Percentiles rank a stretch among this genome's conserved stretches.
These are phyloP conservation scores for Pseudorectes ferrugineus DNA, from an alignment of 2,113 vertebrate genomes.

Conservation along the genomic window DNA sequence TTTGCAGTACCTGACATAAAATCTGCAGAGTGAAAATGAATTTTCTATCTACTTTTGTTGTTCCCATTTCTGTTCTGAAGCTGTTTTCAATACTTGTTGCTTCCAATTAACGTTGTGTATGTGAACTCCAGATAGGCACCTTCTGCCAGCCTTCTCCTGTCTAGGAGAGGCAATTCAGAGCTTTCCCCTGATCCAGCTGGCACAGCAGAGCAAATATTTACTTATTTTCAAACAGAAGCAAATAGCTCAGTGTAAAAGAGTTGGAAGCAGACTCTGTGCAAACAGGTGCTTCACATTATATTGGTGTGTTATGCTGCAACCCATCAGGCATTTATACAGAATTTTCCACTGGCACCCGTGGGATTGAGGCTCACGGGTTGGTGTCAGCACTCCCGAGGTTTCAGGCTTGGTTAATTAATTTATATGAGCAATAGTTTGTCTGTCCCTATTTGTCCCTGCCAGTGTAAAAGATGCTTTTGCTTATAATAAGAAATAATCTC, in stretches of 20 bases:
- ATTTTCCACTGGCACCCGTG: background rate
- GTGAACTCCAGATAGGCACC: background rate
- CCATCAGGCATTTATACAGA: background rate
- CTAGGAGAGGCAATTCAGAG: background rate
- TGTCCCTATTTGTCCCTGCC: background rate
- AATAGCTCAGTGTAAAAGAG: background rate
- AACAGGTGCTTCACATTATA: background rate
- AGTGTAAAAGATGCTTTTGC: background rate
- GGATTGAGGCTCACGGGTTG: background rate
- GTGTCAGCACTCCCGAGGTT: background rate
- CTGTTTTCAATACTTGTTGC: background rate
- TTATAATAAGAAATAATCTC: background rate
- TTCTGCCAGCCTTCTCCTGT: conserved; percentile 14
- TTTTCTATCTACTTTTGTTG: background rate
- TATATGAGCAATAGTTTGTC: background rate
- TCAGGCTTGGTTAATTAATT: background rate
- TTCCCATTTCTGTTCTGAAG: background rate
- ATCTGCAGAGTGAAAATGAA: background rate
- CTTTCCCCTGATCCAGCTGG: conserved; percentile 25
- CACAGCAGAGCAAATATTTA: conserved; percentile 44
- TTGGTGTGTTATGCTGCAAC: background rate
- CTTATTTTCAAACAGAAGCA: conserved; percentile 23
- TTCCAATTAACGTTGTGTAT: background rate
- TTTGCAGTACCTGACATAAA: background rate
- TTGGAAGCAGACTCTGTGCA: background rate